These are phyloP conservation scores for Calliscelio sp. DNA, from an alignment of 2,888 invertebrate genomes.

Conservation along the genomic window DNA sequence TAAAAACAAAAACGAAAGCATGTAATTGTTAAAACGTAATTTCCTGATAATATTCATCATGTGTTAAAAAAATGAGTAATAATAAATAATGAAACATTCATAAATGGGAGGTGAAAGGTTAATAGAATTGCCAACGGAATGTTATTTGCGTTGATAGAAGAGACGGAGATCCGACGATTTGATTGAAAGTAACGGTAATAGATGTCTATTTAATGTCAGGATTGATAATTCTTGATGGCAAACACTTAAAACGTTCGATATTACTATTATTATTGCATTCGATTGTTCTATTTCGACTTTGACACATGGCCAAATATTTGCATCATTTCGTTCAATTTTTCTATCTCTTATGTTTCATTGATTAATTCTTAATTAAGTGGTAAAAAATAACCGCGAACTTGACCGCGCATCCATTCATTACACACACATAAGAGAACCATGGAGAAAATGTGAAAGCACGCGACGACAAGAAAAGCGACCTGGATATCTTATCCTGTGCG, in stretches of 20 bases:
- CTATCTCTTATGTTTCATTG: no score
- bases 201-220: conserved; percentile 6
- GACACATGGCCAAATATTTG: no score
- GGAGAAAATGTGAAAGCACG: conserved; percentile 85
- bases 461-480: conserved; percentile 82
- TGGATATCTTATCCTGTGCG: conserved; percentile 76
- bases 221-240: conserved; percentile 10
- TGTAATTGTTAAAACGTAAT: no score
- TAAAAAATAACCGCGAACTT: conserved; percentile 54
- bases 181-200: conserved; percentile 46
- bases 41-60: no score
- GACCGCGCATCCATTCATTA: conserved; percentile 44
- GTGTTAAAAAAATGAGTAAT: conserved; percentile 10
- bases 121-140: conserved; percentile 46
- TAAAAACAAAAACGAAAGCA: no score
- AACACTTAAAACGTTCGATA: background rate
- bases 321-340: no score
- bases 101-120: conserved; percentile 26
- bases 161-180: conserved; percentile 15
- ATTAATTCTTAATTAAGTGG: background rate
- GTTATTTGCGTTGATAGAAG: conserved; percentile 10
- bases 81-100: conserved; percentile 30
- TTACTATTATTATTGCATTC: no score
- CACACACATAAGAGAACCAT: conserved; percentile 63
- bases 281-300: no score